Evolutionary conservation across 1,140 invertebrate genomes (phyloP), one percentile per base, ranked within the genome.

Genomic region (Colletes latitarsis): DNA sequence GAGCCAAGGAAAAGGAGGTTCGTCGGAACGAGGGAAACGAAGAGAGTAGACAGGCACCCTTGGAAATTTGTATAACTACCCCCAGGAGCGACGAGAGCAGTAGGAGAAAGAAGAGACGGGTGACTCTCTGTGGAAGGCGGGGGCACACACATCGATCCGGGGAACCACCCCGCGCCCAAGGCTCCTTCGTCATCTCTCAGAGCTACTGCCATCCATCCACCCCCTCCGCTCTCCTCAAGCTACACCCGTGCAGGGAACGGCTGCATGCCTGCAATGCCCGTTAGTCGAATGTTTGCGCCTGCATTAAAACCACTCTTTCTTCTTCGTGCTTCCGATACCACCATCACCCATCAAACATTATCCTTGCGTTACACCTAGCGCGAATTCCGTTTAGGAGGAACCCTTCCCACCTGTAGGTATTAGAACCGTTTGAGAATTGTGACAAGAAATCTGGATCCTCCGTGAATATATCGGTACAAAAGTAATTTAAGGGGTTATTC

Each of bases 41-140:
- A 82, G 87, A 80, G 77, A 77, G 88, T 86, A 82, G 86, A 88
- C 89, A 92, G 91, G 92, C 89, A 92, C 91, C 92, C 91, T 92
- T 92, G 88, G 91, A 93, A 93, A 93, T 93, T 93, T 93, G 92
- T 92, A 93, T 92, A 93, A 93, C 92, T 93, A 93, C 92, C 90
- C 90, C 92, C 89, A 89, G 86, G 88, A 88, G 88, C 85, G 87
- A 87, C 80, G 85, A 82, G 83, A 89, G 89, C 75, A 86, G 77
- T 57, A 81, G 67, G 85, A 41, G 80, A 57, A 71, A 66, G 72
- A 43, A 73, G 83, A 64, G 81, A 77, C 77, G 85, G 69, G 73
- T 83, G 82, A 69, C 88, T 88, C 70, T 81, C 68, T 58, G 70
- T 60, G 73, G 75, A 79, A 69, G 86, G 82, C 82, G 82, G 89